Evolutionary conservation across 2,888 invertebrate species (phyloP), one percentile per base, ranked within the genome.

Genomic region (Lasioglossum oenotherae): DNA sequence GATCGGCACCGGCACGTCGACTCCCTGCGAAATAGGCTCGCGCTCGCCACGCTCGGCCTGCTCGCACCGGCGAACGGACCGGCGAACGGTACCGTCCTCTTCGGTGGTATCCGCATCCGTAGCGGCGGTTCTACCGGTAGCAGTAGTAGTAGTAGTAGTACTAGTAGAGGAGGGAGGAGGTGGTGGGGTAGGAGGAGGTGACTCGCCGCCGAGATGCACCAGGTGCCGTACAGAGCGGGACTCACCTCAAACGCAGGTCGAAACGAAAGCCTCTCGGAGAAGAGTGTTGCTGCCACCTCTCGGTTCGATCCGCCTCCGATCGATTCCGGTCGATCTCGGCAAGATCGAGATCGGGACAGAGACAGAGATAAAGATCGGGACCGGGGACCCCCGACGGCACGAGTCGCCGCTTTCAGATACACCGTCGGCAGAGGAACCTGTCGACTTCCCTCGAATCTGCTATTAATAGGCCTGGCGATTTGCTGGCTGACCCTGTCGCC

Each of bases 191-290:
- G 91, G 86, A 92, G 92, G 89, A 94, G 94, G 94, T 94, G 94
- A 94, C 94, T 94, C 93, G 91, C 92, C 92, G 94, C 91, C 92
- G 93, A 93, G 81, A 94, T 94, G 94, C 93, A 89, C 93, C 93
- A 92, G 92, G 91, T 90, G 92, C 88, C 92, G 84, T 89, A 90
- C 87, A 79, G 88, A 83, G 90, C 87, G 85, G 91, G 87, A 92
- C 92, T 88, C 87, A 86, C 84, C 82, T 92, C 89, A 74, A 90
- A 85, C 84, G 87, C 88, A 88, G 85, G 85, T 88, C 88, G 80
- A 85, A 85, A 85, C 86, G 78, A 81, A 74, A 88, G 74, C 23
- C 77, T 71, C 79, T 60, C 78, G 73, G 75, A 81, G 80, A 83
- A 46, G 71, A 71, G 41, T 4, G 4, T 19, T 1, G n/a, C 49